Conservation (phyloP, 2,888 invertebrate genomes). For the Phalera bucephala region DNA sequence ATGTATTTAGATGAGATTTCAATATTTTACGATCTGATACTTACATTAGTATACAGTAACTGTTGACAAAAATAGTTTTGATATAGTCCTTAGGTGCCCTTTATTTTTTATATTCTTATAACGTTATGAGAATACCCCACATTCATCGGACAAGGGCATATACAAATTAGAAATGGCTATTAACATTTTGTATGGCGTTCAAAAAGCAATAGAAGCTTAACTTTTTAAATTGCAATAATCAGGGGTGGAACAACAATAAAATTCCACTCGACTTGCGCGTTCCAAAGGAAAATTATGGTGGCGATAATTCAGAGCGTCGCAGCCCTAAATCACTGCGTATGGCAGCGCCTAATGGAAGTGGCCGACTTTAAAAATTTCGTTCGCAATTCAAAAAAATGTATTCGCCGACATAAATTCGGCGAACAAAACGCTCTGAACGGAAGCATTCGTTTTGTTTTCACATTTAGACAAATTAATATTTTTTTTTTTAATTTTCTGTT, state of each 20-base stretch:
- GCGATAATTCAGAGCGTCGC: slow-evolving; percentile 49
- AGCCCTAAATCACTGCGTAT: slow-evolving; percentile 59
- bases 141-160: too few relatives aligned
- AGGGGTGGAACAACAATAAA: slow-evolving; percentile 30
- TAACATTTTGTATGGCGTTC: too few relatives aligned
- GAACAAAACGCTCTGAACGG: slow-evolving; percentile 17
- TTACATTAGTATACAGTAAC: too few relatives aligned
- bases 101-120: too few relatives aligned
- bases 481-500: too few relatives aligned
- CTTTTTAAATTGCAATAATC: slow-evolving; percentile 1
- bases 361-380: slow-evolving; percentile 51
- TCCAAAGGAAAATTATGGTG: slow-evolving; percentile 44
- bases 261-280: slow-evolving; percentile 38
- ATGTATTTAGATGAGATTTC: too few relatives aligned
- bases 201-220: background rate
- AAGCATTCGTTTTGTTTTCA: slow-evolving; percentile 3
- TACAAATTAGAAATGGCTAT: too few relatives aligned
- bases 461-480: background rate
- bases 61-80: too few relatives aligned
- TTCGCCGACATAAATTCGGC: slow-evolving; percentile 1
- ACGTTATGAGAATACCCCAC: too few relatives aligned
- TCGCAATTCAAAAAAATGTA: slow-evolving; percentile 53
- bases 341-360: slow-evolving; percentile 58
- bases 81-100: too few relatives aligned
- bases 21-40: too few relatives aligned